Evolutionary conservation across 2,113 vertebrate genomes (phyloP), one percentile per base, ranked within the genome.

Genomic region (Pogona vitticeps): DNA sequence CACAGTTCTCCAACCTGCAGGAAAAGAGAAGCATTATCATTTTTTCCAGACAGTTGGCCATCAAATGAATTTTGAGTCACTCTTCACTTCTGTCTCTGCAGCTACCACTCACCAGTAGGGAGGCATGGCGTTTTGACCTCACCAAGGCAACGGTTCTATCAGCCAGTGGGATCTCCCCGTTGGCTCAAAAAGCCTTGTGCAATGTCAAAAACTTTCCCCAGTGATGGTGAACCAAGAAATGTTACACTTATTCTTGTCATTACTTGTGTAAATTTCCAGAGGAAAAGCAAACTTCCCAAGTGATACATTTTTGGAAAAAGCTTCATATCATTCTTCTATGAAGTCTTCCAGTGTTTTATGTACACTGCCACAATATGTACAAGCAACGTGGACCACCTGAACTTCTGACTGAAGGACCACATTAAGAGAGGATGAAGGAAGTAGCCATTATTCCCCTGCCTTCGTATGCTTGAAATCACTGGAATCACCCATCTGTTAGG

Each of bases 1-100:
- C 95, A 0, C 97, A 97, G 90, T 89, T 93, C 78, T 96, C 95
- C 92, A 97, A 82, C 61, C 97, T 97, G 91, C 75, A 73, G 36
- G 87, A 63, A 67, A 70, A 72, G 28, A 93, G 26, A 59, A 89
- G 31, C 26, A 90, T 17, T 10, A 80, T 70, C 12, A 21, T 15
- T 82, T 31, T 68, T 61, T 52, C 76, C 56, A 84, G 76, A 73
- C 59, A 10, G 7, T 0, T 3, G 33, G 23, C 7, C 40, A 70
- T 33, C 20, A 8, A 58, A 15, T 26, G 17, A 12, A 12, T 56
- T 46, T 31, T 7, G 38, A 10, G 33, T 70, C n/a, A 70, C 46
- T 52, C 46, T 52, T n/a, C 38, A 80, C 31, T 36, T 56, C 52
- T 61, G 20, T 15, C 28, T 18, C 20, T n/a, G 21, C 26, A 63